Conservation (phyloP, 2,888 invertebrate genomes). For the Scaptomyza polygonia region DNA sequence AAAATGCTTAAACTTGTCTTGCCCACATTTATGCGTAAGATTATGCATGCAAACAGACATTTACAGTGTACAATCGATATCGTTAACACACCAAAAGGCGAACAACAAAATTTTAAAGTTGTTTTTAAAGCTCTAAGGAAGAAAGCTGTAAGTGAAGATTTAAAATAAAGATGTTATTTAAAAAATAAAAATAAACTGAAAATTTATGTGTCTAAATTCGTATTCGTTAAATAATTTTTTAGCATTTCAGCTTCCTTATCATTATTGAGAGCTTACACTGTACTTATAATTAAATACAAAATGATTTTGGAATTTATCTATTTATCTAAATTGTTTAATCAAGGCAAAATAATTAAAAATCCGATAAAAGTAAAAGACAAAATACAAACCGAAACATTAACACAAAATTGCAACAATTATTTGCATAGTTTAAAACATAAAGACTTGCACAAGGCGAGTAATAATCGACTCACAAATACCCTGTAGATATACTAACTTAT, state of each 20-base stretch:
- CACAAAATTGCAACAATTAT: slow-evolving; percentile 23
- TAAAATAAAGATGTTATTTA: too few relatives aligned
- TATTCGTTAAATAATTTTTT: background rate
- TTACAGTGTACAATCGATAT: background rate
- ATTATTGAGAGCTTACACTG: background rate
- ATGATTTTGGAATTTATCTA: background rate
- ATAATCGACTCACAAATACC: slow-evolving; percentile 12
- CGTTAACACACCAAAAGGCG: background rate
- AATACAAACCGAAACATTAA: slow-evolving; percentile 13
- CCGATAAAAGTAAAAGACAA: background rate
- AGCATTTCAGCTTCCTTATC: background rate
- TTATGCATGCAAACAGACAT: background rate
- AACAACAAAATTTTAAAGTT: too few relatives aligned
- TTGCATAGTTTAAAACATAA: slow-evolving; percentile 11
- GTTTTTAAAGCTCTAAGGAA: too few relatives aligned
- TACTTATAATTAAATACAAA: background rate
- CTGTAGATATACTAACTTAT: background rate
- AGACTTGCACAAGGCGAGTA: background rate
- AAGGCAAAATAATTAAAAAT: slow-evolving; percentile 18
- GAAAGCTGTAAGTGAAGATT: too few relatives aligned
- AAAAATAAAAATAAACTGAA: too few relatives aligned
- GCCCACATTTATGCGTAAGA: slow-evolving; percentile 1
- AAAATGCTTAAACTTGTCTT: background rate
- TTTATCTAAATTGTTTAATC: slow-evolving; percentile 9
- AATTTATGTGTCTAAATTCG: too few relatives aligned